Base-by-base conservation (phyloP, 1,140 invertebrate species). In the Pseudomyrmex pallidus region DNA sequence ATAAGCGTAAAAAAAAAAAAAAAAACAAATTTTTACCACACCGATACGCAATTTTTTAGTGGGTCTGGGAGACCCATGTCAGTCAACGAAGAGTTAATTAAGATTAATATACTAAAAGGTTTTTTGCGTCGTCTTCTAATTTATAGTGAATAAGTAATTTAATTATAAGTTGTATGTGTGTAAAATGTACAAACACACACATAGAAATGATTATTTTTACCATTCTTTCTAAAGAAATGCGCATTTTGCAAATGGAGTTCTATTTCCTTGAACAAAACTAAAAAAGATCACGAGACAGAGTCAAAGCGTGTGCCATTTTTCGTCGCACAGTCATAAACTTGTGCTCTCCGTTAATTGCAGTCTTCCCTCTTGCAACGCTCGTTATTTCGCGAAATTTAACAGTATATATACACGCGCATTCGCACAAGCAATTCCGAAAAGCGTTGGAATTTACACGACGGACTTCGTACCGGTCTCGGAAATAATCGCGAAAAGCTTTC, bases 401-500 rank as follows among this genome's bases (percentile, higher is more conserved):
- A 10, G 50, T 12, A 25, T 25, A 25, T 3, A 46, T 35, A 25
- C 25, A 46, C 54, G 17, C 17, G 17, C 17, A 22, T 77, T 35
- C 64, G 25, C 15, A 48, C 44, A 9, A 9, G 46, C 56, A 70
- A 20, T 70, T 50, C 12, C 2, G 5, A 17, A 12, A 59, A 59
- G 8, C 12, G n/a, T 17, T 12, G 44, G 25, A 80, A 80, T 70
- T 70, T 80, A 80, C 66, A n/a, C 56, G 66, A 17, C 4, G 25
- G 72, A 59, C 44, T 77, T 77, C 46, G 20, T 13, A 44, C 22
- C 12, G 13, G 62, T 54, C 3, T 66, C 12, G 1, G 20, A 70
- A 80, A 80, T 80, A 72, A 80, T 80, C 76, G 66, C 66, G 8
- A 46, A 80, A 70, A 80, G 54, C 76, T 80, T 59, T 72, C 66